Conservation (phyloP, 2,888 invertebrate species). For the Nomada ruficornis region DNA sequence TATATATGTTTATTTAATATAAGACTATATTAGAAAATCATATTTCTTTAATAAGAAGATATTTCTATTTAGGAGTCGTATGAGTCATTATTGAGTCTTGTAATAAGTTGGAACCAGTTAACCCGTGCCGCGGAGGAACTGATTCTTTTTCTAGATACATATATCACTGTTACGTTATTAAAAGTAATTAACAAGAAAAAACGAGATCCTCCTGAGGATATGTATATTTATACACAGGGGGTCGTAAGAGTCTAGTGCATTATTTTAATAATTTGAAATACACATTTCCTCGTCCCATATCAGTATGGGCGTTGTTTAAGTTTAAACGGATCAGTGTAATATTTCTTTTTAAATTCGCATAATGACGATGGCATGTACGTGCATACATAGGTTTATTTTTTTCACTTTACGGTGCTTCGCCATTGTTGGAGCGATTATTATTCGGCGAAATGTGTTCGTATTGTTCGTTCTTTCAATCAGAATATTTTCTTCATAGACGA, state of each 20-base stretch:
- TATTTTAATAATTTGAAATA: not conserved
- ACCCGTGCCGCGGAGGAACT: slow-evolving; percentile 43
- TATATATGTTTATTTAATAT: slow-evolving; percentile 78
- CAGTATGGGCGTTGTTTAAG: not conserved
- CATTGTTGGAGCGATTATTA: not conserved
- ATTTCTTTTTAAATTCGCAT: slow-evolving; percentile 1
- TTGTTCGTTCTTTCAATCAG: not conserved
- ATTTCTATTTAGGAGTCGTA: slow-evolving; percentile 76
- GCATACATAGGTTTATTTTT: not conserved
- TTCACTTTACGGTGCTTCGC: not conserved
- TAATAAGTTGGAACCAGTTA: slow-evolving; percentile 59
- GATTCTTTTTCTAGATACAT: slow-evolving; percentile 73
- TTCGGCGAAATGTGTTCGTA: not conserved
- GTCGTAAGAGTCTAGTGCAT: slow-evolving; percentile 52
- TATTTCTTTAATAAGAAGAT: slow-evolving; percentile 77
- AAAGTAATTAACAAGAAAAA: slow-evolving; percentile 46
- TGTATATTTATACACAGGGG: slow-evolving; percentile 69
- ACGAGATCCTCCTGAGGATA: slow-evolving; percentile 59
- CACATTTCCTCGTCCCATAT: not conserved
- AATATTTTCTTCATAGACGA: not conserved
- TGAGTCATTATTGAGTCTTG: slow-evolving; percentile 73
- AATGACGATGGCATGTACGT: slow-evolving; percentile 4
- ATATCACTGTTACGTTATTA: slow-evolving; percentile 76
- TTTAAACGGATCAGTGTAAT: not conserved
- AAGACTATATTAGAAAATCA: slow-evolving; percentile 72